Percentiles rank a stretch among this genome's conserved stretches.
Conservation (phyloP, 2,113 vertebrate species). For the Protobothrops mucrosquamatus region DNA sequence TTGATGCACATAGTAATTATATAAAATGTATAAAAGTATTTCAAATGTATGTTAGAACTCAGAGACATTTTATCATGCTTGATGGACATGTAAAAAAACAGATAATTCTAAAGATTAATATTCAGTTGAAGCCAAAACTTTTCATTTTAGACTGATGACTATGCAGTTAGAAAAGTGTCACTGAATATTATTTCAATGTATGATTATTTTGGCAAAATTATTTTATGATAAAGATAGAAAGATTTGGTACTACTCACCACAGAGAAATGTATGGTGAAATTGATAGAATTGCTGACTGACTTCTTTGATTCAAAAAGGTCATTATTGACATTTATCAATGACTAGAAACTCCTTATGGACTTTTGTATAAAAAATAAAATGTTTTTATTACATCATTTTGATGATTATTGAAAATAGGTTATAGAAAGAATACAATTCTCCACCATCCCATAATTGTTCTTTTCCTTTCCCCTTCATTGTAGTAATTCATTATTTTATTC, state of each 20-base stretch:
- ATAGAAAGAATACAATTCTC: not conserved
- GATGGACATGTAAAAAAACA: not conserved
- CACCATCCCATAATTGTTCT: not conserved
- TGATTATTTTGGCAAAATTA: not conserved
- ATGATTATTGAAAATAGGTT: not conserved
- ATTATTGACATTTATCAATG: not conserved
- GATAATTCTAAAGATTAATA: not conserved
- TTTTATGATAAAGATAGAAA: not conserved
- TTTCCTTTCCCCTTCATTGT: not conserved
- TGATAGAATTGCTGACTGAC: not conserved
- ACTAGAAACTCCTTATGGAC: not conserved
- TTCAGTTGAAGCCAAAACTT: not conserved
- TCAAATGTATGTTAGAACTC: not conserved
- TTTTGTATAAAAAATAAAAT: not conserved
- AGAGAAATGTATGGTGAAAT: not conserved
- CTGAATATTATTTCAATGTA: not conserved
- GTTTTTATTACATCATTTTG: not conserved
- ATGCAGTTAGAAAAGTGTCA: not conserved
- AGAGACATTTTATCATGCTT: not conserved
- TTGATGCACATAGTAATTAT: not conserved
- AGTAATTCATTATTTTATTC: not conserved
- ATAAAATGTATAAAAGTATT: not conserved
- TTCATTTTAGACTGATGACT: not conserved
- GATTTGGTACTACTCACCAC: not conserved
- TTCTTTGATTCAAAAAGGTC: not conserved